phyloP scores from a whole-genome alignment of 64 coral and sea anemone genomes.

The Pocillopora damicornis region DNA sequence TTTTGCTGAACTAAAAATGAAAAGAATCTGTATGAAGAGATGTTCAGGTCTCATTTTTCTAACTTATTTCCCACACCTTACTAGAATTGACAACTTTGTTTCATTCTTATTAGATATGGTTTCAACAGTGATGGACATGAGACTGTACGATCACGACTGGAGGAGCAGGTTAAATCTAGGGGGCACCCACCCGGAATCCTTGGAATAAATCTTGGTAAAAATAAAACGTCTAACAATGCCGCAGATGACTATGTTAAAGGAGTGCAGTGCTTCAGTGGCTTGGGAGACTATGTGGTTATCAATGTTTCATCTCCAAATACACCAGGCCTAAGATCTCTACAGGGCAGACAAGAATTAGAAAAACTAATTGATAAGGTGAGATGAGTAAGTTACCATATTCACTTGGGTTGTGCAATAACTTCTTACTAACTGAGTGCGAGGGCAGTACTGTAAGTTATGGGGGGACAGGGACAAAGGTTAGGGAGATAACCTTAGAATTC shows the following conservation, averaged over 20 bases:
- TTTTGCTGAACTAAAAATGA: too few relatives aligned
- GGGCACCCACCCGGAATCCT: constrained; percentile 57
- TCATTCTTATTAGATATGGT: constrained; percentile 67
- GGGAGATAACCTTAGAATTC: too few relatives aligned
- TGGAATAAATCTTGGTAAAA: constrained; percentile 93
- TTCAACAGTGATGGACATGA: constrained; percentile 94
- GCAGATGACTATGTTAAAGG: constrained; percentile 77
- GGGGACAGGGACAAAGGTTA: too few relatives aligned
- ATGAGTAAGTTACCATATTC: too few relatives aligned
- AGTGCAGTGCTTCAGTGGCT: constrained; percentile 65
- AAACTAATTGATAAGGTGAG: constrained; percentile 78
- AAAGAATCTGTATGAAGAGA: too few relatives aligned
- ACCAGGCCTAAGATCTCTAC: constrained; percentile 83
- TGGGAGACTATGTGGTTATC: constrained; percentile 83
- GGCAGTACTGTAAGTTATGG: too few relatives aligned
- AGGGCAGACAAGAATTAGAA: constrained; percentile 78
- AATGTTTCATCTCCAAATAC: constrained; percentile 98
- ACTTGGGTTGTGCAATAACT: too few relatives aligned
- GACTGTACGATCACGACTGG: constrained; percentile 42
- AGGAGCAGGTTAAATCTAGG: background rate
- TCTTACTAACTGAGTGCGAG: too few relatives aligned
- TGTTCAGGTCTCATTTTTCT: too few relatives aligned
- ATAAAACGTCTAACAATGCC: constrained; percentile 81
- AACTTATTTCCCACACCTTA: too few relatives aligned
- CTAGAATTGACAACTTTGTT: background rate